These are phyloP conservation scores for Gymnopithys bicolor DNA, from an alignment of 2,797 vertebrate genomes.

Conservation along the genomic window DNA sequence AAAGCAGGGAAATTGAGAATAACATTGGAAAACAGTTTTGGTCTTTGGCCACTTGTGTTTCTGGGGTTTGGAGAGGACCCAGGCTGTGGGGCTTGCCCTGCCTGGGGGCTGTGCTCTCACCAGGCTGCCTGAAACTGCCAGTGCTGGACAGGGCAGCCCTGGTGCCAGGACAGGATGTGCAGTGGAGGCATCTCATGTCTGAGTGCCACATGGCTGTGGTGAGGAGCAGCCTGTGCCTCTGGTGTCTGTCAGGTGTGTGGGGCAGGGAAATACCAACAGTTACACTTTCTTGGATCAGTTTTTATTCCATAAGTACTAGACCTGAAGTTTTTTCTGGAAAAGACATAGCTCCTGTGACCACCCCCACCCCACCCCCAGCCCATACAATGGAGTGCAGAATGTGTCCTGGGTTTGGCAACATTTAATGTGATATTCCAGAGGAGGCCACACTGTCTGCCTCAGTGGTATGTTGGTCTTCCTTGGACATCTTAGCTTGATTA, in stretches of 20 bases:
- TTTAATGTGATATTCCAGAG: not conserved
- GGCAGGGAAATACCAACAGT: not conserved
- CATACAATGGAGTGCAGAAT: not conserved
- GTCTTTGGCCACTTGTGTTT: not conserved
- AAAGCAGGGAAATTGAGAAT: not conserved
- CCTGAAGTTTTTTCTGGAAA: not conserved
- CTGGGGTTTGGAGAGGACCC: not conserved
- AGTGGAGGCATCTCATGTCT: not conserved
- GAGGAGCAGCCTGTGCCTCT: not conserved
- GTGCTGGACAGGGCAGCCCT: not conserved
- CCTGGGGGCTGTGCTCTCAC: not conserved
- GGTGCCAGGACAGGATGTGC: not conserved
- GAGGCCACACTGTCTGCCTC: not conserved
- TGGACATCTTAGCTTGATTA: not conserved
- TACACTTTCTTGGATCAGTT: not conserved
- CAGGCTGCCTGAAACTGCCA: not conserved
- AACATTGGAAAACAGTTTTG: not conserved
- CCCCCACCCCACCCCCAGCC: not conserved
- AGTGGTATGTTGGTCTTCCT: not conserved
- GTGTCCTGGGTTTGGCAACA: not conserved
- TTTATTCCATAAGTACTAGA: not conserved
- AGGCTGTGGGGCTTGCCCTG: not conserved
- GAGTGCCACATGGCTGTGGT: not conserved
- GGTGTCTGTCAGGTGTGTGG: not conserved
- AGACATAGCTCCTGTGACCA: not conserved